Conservation (phyloP, 64 coral and sea anemone species). For the Dendronephthya gigantea region DNA sequence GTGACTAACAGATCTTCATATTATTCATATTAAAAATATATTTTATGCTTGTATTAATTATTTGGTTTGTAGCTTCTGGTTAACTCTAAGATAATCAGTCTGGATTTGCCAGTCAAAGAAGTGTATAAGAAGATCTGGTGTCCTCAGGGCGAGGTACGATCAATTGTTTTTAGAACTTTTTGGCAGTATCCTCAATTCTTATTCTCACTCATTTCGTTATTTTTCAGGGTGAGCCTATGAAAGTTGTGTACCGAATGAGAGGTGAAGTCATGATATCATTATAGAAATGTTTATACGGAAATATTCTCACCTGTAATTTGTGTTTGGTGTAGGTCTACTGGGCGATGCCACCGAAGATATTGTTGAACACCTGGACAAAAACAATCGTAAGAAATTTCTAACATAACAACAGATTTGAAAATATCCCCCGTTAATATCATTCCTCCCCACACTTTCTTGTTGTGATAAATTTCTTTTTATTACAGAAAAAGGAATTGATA, state of each 20-base stretch:
- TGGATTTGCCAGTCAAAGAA: conserved; percentile 89
- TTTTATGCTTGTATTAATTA: not conserved
- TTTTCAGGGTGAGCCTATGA: conserved; percentile 88
- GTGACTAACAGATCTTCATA: not conserved
- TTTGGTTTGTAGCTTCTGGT: conserved; percentile 52
- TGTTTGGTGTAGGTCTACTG: conserved; percentile 54
- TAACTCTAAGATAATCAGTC: conserved; percentile 89
- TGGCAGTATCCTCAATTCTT: not conserved
- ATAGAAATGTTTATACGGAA: too few relatives aligned
- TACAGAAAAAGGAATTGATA: conserved; percentile 80
- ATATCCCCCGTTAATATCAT: too few relatives aligned
- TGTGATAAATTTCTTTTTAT: not conserved
- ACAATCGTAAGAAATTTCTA: conserved; percentile 41
- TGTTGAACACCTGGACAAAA: conserved; percentile 81
- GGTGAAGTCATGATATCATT: conserved; percentile 21
- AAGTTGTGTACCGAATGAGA: conserved; percentile 92
- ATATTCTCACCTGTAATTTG: not conserved
- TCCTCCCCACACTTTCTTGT: too few relatives aligned
- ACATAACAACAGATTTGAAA: too few relatives aligned
- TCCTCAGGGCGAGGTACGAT: conserved; percentile 79
- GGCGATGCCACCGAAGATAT: conserved; percentile 97
- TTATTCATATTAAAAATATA: too few relatives aligned
- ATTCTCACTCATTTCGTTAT: not conserved
- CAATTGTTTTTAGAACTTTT: not conserved
- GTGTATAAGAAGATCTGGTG: conserved; percentile 99